Base-by-base conservation (phyloP, 2,797 vertebrate genomes). In the Rhyacichthys aspro region DNA sequence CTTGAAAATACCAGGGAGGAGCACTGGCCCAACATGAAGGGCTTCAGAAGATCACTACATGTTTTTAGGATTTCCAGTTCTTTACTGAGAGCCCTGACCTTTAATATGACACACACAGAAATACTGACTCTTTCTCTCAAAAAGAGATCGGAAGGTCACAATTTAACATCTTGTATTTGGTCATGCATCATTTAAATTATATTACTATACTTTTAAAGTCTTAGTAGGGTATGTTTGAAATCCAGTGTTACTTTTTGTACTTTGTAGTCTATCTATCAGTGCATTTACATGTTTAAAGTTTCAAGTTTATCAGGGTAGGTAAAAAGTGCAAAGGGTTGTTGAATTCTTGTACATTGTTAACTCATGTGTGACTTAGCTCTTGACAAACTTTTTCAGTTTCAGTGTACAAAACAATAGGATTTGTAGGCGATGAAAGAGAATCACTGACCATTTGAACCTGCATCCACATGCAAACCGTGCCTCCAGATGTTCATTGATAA, bases 401-500 rank as follows among this genome's bases (percentile, higher is more conserved):
- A 43, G 36, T 43, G 39, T 65, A 0, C 63, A 60, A 54, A 64
- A 67, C 53, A 52, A 54, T 55, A 59, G 28, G 8, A 46, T 18
- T 44, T 49, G 74, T 59, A 50, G 42, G 58, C 71, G 66, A 78
- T 74, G 63, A 63, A 57, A 76, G 65, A 56, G 54, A 49, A 66
- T 55, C 69, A 33, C 9, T 86, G 81, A 74, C 76, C 76, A 83
- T 83, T 82, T 85, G 74, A 87, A 84, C 86, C 81, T 71, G 49
- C 14, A 44, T 84, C 70, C 63, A 71, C 62, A 79, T 3, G 28
- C 50, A 74, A 48, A 63, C 59, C 57, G 41, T 15, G 28, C 41
- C 61, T 77, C 83, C 86, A 86, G 83, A 87, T 89, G 86, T 87
- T 82, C 73, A 86, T 87, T 89, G 86, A 89, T 88, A 85, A 87